Conservation (phyloP, 2,888 invertebrate species). For the Drosophila leonis region DNA sequence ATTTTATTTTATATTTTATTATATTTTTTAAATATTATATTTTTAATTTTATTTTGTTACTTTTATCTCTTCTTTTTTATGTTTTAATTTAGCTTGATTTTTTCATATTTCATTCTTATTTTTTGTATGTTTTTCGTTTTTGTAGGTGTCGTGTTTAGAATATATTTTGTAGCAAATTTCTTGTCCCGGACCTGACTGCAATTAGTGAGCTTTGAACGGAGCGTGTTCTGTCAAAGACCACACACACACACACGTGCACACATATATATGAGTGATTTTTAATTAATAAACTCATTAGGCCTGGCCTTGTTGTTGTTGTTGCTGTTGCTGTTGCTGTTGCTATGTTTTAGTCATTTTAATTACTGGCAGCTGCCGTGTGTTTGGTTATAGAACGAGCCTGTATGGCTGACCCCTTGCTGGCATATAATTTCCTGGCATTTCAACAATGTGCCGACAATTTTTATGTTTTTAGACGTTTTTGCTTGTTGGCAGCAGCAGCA, state of each 20-base stretch:
- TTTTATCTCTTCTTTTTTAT: background rate
- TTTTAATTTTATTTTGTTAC: background rate
- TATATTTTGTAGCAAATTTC: constrained; percentile 55
- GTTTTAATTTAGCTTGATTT: background rate
- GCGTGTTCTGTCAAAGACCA: constrained; percentile 38
- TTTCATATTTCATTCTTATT: background rate
- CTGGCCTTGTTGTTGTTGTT: constrained; percentile 34
- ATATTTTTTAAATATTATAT: background rate
- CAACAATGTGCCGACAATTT: constrained; percentile 74
- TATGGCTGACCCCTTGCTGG: constrained; percentile 51
- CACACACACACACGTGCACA: constrained; percentile 24
- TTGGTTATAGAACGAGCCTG: constrained; percentile 22
- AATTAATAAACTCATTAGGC: constrained; percentile 81
- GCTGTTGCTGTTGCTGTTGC: constrained; percentile 21
- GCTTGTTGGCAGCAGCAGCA: constrained; percentile 39
- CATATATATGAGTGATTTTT: constrained; percentile 65
- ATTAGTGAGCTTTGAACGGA: constrained; percentile 42
- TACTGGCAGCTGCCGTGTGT: constrained; percentile 70
- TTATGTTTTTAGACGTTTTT: constrained; percentile 66
- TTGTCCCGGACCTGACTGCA: constrained; percentile 32
- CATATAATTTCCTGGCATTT: constrained; percentile 78
- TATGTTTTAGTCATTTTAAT: constrained; percentile 74
- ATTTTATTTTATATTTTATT: background rate
- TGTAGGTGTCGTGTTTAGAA: constrained; percentile 47
- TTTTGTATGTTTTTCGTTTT: background rate